Evolutionary conservation across 2,888 invertebrate genomes (phyloP).

Genomic region (Copidosoma aretas): DNA sequence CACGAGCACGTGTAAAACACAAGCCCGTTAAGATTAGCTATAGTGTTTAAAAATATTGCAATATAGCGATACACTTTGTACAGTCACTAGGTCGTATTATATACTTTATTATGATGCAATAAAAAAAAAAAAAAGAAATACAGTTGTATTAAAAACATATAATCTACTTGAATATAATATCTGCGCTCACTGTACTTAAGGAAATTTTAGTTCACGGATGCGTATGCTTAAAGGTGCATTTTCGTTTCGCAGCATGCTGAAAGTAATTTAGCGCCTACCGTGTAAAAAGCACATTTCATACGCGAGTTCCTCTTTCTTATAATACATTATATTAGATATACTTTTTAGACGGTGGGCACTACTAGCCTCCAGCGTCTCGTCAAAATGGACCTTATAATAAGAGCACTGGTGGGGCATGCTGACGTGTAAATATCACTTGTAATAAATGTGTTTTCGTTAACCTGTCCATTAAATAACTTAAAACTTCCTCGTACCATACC

Average conservation of each 20-base stretch:
- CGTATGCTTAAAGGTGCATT: slow-evolving; percentile 9
- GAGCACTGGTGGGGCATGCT: slow-evolving; percentile 25
- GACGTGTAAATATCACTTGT: slow-evolving; percentile 40
- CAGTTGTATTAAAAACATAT: too few species aligned
- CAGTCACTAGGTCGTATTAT: slow-evolving; percentile 39
- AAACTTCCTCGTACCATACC: not conserved
- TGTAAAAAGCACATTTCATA: too few species aligned
- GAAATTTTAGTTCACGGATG: slow-evolving; percentile 23
- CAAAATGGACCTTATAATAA: too few species aligned
- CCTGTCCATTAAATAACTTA: slow-evolving; percentile 33
- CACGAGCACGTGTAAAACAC: too few species aligned
- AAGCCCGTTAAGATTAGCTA: not conserved
- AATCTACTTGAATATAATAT: slow-evolving; percentile 25
- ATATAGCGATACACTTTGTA: slow-evolving; percentile 39
- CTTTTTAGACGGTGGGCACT: too few species aligned
- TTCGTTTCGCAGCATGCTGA: too few species aligned
- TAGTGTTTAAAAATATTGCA: slow-evolving; percentile 32
- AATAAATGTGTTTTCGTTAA: slow-evolving; percentile 42
- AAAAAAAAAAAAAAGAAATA: too few species aligned
- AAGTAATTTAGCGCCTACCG: too few species aligned
- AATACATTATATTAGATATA: too few species aligned
- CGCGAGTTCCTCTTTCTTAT: too few species aligned
- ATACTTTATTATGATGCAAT: not conserved
- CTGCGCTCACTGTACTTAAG: slow-evolving; percentile 38
- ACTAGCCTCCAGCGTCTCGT: too few species aligned